Evolutionary conservation across 2,113 vertebrate species (phyloP), one percentile per base, ranked within the genome.

Genomic region (Scophthalmus maximus): DNA sequence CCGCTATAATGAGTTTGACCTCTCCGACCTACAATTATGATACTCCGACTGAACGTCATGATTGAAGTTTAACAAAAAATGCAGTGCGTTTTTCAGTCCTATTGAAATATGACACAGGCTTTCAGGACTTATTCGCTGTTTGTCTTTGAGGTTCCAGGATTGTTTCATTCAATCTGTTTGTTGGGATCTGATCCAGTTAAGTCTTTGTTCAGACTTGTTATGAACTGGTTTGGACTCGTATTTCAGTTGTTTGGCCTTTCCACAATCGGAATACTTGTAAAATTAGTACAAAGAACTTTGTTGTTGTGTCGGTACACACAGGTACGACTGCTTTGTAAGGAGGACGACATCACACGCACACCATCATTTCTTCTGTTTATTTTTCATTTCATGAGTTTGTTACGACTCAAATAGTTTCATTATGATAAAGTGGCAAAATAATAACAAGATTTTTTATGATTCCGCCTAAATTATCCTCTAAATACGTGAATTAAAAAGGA

Each of bases 1-100:
- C 38, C 5, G 2, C 29, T 49, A 2, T 81, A 79, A 79, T 78
- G 59, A 81, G 29, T 71, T 36, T 47, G 64, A 80, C 73, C 58
- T 68, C 8, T 5, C 7, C 26, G 22, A 47, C 50, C 55, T 46
- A 22, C 53, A 66, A 22, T 68, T 32, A 57, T 59, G 60, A 67
- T 27, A 36, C 11, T 2, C 0, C 1, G 8, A n/a, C n/a, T 49
- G 14, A 55, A n/a, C 53, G 46, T 63, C 47, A 20, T 25, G 17
- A 58, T 62, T 62, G 36, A 61, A 64, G n/a, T n/a, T n/a, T n/a
- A n/a, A 20, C 1, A 51, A 25, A 27, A 72, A 50, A 40, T 8
- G 27, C n/a, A n/a, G n/a, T n/a, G n/a, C n/a, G n/a, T 25, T 50
- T 26, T 61, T 46, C 10, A 15, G 3, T 36, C 59, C n/a, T 17